These are phyloP conservation scores for Tiphia femorata DNA, from an alignment of 2,888 invertebrate genomes.

Conservation along the genomic window DNA sequence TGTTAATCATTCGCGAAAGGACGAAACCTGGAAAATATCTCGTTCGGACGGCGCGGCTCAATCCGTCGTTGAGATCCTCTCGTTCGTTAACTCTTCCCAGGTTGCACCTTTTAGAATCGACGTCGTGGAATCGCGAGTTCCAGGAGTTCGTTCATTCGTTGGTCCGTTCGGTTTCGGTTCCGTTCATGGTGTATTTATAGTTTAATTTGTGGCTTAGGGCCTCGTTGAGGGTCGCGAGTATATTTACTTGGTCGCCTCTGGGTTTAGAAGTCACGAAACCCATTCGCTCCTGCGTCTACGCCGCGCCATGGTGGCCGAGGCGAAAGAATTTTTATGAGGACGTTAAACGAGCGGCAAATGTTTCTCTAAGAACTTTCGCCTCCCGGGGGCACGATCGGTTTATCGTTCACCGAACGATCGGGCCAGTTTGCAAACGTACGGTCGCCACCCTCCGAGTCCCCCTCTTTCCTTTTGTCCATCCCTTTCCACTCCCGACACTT, in stretches of 20 bases:
- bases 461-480: constrained; percentile 16
- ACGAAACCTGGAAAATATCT: too few relatives aligned
- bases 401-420: constrained; percentile 48
- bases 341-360: constrained; percentile 50
- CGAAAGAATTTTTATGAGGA: constrained; percentile 61
- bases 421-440: too few relatives aligned
- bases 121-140: constrained; percentile 30
- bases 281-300: constrained; percentile 37
- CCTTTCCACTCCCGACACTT: neutral
- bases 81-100: too few relatives aligned
- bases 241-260: constrained; percentile 60
- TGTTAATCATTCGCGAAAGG: too few relatives aligned
- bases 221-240: constrained; percentile 62
- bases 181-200: constrained; percentile 62
- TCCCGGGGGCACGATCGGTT: constrained; percentile 42
- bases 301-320: constrained; percentile 41
- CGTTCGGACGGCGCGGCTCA: too few relatives aligned
- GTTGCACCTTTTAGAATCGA: too few relatives aligned
- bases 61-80: too few relatives aligned
- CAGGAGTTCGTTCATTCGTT: constrained; percentile 30
- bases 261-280: constrained; percentile 46
- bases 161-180: constrained; percentile 45
- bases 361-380: constrained; percentile 32
- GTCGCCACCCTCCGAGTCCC: constrained; percentile 10
- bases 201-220: constrained; percentile 64